phyloP scores from a whole-genome alignment of 2,888 invertebrate species.

The Xanthorhoe designata region DNA sequence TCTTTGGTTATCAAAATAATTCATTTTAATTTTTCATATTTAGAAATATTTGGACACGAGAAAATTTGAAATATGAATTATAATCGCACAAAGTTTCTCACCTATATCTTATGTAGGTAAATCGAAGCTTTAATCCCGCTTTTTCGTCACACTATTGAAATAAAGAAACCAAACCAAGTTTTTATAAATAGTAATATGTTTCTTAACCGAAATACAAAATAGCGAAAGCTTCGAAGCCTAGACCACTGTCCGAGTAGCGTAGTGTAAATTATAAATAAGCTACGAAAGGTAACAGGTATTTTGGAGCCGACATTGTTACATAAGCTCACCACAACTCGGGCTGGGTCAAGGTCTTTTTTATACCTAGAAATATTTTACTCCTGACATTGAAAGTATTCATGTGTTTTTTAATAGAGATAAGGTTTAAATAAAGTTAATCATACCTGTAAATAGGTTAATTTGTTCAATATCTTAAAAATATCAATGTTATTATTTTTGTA shows the following conservation, averaged over 20 bases:
- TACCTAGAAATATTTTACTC: constrained; percentile 36
- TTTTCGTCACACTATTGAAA: not conserved
- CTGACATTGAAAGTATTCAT: constrained; percentile 43
- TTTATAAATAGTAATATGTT: not conserved
- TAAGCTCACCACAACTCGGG: constrained; percentile 31
- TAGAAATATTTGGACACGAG: too few species aligned
- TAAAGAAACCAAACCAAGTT: not conserved
- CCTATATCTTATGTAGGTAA: too few species aligned
- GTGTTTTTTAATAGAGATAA: constrained; percentile 20
- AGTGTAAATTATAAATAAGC: constrained; percentile 43
- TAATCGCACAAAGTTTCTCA: too few species aligned
- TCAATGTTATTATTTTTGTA: too few species aligned
- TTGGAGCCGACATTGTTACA: constrained; percentile 41
- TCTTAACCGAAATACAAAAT: constrained; percentile 3
- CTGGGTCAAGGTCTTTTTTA: constrained; percentile 46
- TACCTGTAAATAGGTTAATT: not conserved
- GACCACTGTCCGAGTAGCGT: constrained; percentile 36
- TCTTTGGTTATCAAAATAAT: too few species aligned
- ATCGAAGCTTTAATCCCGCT: too few species aligned
- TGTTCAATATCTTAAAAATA: too few species aligned
- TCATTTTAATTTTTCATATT: too few species aligned
- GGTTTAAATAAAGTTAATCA: not conserved
- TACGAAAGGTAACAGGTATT: constrained; percentile 40
- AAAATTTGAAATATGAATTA: too few species aligned
- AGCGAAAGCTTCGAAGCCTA: constrained; percentile 19